phyloP scores from a whole-genome alignment of 2,888 invertebrate species.

The Exephanes ischioxanthus region DNA sequence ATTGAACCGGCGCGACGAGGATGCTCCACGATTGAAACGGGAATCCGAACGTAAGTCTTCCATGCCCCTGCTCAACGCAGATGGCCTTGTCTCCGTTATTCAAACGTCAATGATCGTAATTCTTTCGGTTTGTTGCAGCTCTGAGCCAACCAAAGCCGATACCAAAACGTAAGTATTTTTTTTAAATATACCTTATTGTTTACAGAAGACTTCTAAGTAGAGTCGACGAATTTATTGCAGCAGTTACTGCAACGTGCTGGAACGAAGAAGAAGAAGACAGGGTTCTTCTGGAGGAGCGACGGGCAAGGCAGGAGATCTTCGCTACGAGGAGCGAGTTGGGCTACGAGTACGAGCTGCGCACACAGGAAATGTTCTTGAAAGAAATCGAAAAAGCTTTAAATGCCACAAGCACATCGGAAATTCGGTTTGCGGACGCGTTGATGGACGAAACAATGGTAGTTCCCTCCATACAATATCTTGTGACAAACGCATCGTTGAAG shows the following conservation, averaged over 20 bases:
- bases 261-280: conserved; percentile 7
- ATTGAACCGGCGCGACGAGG: too few relatives aligned
- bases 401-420: not conserved
- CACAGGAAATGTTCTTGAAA: not conserved
- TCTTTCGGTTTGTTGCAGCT: too few relatives aligned
- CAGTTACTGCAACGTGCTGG: not conserved
- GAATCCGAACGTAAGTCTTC: not conserved
- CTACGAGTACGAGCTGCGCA: too few relatives aligned
- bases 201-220: not conserved
- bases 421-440: not conserved
- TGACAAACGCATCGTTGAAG: conserved; percentile 10
- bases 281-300: conserved; percentile 24
- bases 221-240: conserved; percentile 12
- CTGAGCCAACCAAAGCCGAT: too few relatives aligned
- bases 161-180: not conserved
- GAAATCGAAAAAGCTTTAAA: not conserved
- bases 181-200: not conserved
- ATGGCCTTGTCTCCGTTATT: too few relatives aligned
- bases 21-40: not conserved
- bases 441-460: not conserved
- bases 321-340: not conserved
- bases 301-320: not conserved
- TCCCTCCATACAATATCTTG: not conserved
- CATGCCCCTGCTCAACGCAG: too few relatives aligned
- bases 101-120: too few relatives aligned